Evolutionary conservation across 2,113 vertebrate genomes (phyloP).

Genomic region (Sminthopsis crassicaudata): DNA sequence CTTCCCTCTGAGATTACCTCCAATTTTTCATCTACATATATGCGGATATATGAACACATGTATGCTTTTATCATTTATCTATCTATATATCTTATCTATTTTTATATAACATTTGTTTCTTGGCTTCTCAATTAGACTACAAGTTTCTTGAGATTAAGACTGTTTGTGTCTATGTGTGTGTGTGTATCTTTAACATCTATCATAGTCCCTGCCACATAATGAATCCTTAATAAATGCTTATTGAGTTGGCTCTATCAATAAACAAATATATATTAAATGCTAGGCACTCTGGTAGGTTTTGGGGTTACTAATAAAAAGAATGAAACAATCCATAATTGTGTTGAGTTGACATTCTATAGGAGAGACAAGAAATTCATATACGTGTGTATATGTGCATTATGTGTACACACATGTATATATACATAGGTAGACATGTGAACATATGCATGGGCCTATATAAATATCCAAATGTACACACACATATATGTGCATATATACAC

Average conservation of each 20-base stretch:
- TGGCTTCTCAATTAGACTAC: not conserved
- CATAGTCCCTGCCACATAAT: not conserved
- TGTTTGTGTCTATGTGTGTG: too few relatives aligned
- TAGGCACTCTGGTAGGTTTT: not conserved
- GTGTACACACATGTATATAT: too few relatives aligned
- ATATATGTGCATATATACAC: too few relatives aligned
- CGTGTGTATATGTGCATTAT: too few relatives aligned
- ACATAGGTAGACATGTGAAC: too few relatives aligned
- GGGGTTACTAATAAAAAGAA: not conserved
- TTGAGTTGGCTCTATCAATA: not conserved
- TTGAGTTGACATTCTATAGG: not conserved
- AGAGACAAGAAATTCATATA: not conserved
- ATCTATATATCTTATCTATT: too few relatives aligned
- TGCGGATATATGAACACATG: not conserved
- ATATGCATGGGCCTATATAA: too few relatives aligned
- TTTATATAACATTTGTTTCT: not conserved
- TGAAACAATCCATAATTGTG: not conserved
- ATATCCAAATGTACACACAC: too few relatives aligned
- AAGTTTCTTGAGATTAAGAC: not conserved
- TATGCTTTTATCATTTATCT: too few relatives aligned
- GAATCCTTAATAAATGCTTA: not conserved
- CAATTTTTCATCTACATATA: not conserved
- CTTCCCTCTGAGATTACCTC: not conserved
- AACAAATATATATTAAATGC: not conserved
- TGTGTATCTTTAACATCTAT: not conserved